Evolutionary conservation across 2,797 vertebrate genomes (phyloP).

Genomic region (Orientallactaga sibirica): DNA sequence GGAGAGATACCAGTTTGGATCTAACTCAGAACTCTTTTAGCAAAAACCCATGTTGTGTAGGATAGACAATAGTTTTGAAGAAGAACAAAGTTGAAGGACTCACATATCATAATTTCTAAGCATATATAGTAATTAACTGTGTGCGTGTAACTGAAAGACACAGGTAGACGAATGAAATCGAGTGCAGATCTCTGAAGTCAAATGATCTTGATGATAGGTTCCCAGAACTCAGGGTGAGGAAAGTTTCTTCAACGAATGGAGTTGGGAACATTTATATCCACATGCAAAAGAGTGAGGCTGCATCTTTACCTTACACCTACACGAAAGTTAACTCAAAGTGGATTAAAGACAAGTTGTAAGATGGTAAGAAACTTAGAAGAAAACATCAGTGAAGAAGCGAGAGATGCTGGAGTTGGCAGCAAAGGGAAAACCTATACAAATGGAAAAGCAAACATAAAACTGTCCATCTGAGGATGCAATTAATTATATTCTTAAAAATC

Average conservation of each 20-base stretch:
- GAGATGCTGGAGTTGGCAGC: neutral
- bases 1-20: neutral
- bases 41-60: neutral
- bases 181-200: constrained; percentile 21
- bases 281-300: neutral
- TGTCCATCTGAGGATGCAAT: neutral
- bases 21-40: neutral
- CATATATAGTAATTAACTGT: neutral
- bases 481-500: neutral
- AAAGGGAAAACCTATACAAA: neutral
- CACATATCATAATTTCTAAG: constrained; percentile 25
- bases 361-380: constrained; percentile 11
- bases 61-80: constrained; percentile 3
- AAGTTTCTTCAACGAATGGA: neutral
- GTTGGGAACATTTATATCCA: neutral
- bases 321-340: constrained; percentile 8
- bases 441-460: neutral
- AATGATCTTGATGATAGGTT: too few species aligned
- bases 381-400: neutral
- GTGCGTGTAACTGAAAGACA: neutral
- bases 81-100: neutral
- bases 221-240: neutral
- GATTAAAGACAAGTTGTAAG: neutral
- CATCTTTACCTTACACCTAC: neutral
- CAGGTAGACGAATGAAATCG: neutral